Percentiles rank a stretch among this genome's conserved stretches.
Evolutionary conservation across 2,797 vertebrate genomes (phyloP).

Genomic region (Esox lucius): DNA sequence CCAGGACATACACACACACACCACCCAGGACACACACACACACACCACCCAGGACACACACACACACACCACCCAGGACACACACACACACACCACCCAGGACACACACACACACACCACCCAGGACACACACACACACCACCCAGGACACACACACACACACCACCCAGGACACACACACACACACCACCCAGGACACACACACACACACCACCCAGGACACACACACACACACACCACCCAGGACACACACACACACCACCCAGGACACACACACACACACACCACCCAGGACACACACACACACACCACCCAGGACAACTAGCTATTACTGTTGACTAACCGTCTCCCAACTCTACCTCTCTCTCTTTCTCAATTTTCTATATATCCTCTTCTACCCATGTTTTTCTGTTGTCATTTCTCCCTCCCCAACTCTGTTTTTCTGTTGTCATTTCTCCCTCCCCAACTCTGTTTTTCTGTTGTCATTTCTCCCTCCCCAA

Average conservation of each 20-base stretch:
- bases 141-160: conserved; percentile 45
- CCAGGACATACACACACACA: conserved; percentile 24
- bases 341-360: neutral
- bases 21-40: conserved; percentile 57
- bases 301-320: conserved; percentile 59
- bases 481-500: neutral
- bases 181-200: no score
- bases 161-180: neutral
- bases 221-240: neutral
- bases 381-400: neutral
- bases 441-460: neutral
- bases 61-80: conserved; percentile 2
- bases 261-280: no score
- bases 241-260: neutral
- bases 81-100: conserved; percentile 22
- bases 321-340: conserved; percentile 61
- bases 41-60: conserved; percentile 59
- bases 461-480: neutral
- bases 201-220: neutral
- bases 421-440: neutral
- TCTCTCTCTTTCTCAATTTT: neutral
- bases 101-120: conserved; percentile 49
- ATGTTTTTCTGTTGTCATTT: neutral
- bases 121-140: conserved; percentile 51
- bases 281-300: neutral